Evolutionary conservation across 2,888 invertebrate genomes (phyloP).

Genomic region (Erannis defoliaria): DNA sequence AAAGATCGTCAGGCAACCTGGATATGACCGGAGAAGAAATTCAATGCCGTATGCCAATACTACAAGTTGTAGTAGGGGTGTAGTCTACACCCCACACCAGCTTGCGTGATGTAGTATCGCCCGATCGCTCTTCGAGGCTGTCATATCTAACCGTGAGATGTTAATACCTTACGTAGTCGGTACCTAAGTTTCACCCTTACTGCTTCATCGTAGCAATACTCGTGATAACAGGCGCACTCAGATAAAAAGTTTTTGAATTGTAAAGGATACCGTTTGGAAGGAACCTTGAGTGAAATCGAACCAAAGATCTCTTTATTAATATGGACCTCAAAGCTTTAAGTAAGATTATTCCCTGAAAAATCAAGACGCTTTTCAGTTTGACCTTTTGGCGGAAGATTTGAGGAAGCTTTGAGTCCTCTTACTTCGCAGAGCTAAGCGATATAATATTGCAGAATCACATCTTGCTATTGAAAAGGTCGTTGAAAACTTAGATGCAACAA

Average conservation of each 20-base stretch:
- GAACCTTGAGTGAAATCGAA: constrained; percentile 28
- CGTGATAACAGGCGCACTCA: constrained; percentile 21
- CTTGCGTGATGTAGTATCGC: too few relatives aligned
- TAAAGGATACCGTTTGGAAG: constrained; percentile 34
- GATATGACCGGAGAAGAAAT: too few relatives aligned
- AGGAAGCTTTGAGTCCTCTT: not conserved
- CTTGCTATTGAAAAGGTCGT: not conserved
- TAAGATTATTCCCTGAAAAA: constrained; percentile 27
- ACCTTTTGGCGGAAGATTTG: constrained; percentile 24
- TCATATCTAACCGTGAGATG: too few relatives aligned
- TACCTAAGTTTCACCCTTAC: not conserved
- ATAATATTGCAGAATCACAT: not conserved
- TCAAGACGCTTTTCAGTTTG: constrained; percentile 24
- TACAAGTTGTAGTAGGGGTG: too few relatives aligned
- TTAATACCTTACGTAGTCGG: too few relatives aligned
- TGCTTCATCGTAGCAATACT: not conserved
- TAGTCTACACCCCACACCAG: too few relatives aligned
- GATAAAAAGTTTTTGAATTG: constrained; percentile 36
- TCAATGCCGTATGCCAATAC: too few relatives aligned
- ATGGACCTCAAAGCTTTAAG: constrained; percentile 27
- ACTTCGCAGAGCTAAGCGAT: not conserved
- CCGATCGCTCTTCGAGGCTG: too few relatives aligned
- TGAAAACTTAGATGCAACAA: too few relatives aligned
- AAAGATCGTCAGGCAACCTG: too few relatives aligned
- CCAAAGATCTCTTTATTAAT: constrained; percentile 33